Evolutionary conservation across 92 coral and sea anemone species (phyloP).

Genomic region (Siderastrea radians): DNA sequence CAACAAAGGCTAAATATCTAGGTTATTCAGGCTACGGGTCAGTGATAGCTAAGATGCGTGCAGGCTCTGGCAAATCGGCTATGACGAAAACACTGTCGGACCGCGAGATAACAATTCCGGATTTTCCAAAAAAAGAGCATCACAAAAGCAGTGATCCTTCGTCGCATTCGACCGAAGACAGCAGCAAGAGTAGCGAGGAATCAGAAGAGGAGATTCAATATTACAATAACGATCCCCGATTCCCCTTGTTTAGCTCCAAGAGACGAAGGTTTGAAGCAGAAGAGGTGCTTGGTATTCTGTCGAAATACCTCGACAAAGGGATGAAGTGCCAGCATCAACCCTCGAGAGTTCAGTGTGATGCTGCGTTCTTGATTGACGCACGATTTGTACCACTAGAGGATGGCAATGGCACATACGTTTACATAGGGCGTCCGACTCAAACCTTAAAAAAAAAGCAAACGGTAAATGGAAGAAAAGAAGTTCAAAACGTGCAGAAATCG

Average conservation of each 20-base stretch:
- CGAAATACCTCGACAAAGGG: no score
- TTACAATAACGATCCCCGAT: background rate
- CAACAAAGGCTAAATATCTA: background rate
- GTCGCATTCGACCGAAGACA: background rate
- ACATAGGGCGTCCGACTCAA: no score
- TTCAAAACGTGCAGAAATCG: no score
- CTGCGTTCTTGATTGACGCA: no score
- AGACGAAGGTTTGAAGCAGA: no score
- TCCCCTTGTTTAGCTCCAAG: background rate
- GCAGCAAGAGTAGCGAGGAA: background rate
- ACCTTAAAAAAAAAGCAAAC: no score
- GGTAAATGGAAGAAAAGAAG: no score
- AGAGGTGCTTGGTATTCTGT: no score
- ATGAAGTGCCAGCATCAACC: background rate
- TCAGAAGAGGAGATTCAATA: constrained; percentile 14
- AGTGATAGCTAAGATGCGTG: constrained; percentile 7
- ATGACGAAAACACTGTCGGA: background rate
- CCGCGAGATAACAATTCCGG: background rate
- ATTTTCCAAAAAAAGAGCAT: background rate
- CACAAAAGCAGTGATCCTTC: no score
- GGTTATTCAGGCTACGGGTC: constrained; percentile 9
- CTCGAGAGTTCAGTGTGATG: no score
- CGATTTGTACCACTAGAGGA: no score
- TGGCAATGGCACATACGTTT: no score
- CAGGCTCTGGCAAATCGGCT: constrained; percentile 12